These are phyloP conservation scores for Camponotus floridanus DNA, from an alignment of 1,140 invertebrate species.

Conservation along the genomic window DNA sequence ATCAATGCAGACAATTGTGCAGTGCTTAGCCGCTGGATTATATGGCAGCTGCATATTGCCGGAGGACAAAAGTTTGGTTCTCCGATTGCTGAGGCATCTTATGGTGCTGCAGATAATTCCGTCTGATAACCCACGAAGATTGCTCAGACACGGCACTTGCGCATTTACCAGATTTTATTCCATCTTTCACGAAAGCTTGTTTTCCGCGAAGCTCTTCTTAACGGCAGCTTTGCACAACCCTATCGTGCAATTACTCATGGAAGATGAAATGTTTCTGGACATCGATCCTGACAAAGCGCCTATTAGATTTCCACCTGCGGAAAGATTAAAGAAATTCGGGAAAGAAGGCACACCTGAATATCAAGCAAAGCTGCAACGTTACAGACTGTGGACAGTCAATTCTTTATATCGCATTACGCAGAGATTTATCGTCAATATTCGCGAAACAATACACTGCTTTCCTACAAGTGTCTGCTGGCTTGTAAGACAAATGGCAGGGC, in stretches of 20 bases:
- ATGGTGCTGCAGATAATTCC: conserved; percentile 94
- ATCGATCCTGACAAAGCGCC: conserved; percentile 96
- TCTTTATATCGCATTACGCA: conserved; percentile 93
- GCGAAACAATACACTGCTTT: conserved; percentile 96
- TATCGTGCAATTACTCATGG: conserved; percentile 96
- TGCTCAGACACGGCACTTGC: conserved; percentile 94
- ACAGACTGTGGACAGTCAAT: conserved; percentile 92
- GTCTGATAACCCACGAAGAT: conserved; percentile 93
- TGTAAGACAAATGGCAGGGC: conserved; percentile 91
- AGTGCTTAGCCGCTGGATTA: conserved; percentile 92
- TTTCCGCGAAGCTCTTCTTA: conserved; percentile 96
- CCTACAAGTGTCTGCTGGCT: conserved; percentile 94
- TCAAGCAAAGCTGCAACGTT: conserved; percentile 90
- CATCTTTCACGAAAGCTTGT: conserved; percentile 95
- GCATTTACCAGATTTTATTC: conserved; percentile 96
- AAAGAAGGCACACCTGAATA: conserved; percentile 91
- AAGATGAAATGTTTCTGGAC: conserved; percentile 97
- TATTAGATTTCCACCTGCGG: conserved; percentile 90
- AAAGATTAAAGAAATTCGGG: conserved; percentile 93
- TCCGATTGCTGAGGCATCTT: conserved; percentile 93
- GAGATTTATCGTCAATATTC: conserved; percentile 94
- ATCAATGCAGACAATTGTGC: conserved; percentile 89
- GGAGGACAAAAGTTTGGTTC: conserved; percentile 93
- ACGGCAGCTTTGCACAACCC: conserved; percentile 96
- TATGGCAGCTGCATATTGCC: conserved; percentile 93